Base-by-base conservation (phyloP, 2,797 vertebrate genomes). In the Sebastes alutus region DNA sequence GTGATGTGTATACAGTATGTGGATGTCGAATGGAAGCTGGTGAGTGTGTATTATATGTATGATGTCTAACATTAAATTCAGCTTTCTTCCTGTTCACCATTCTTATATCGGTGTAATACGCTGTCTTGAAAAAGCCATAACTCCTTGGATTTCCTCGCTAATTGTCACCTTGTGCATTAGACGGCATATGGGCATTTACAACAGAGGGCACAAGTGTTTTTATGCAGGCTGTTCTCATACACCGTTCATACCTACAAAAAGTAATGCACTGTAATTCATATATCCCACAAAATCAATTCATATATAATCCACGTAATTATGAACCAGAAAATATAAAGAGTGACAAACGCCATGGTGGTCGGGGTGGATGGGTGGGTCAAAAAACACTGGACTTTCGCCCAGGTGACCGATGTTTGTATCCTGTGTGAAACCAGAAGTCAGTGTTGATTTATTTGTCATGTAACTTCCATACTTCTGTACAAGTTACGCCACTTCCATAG, bases 41-140 rank as follows among this genome's bases (percentile, higher is more conserved):
- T 80, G 56, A 46, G 67, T 87, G 71, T 81, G 55, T 68, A 5
- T 81, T 30, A 35, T 49, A 20, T 49, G 25, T 69, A 62, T 59
- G 27, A 82, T 77, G 64, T 81, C 67, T 66, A 78, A 83, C 68
- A 76, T 68, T 81, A 80, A 81, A 69, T 46, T 63, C 46, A 55
- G 32, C 60, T 63, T 87, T 66, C 25, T 38, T n/a, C 35, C 49
- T 16, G 1, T 69, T 16, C 38, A 29, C 30, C 9, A 20, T 38
- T 77, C 20, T 67, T 20, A 25, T 58, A 55, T n/a, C 59, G 6
- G 18, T 42, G 6, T 16, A 58, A 64, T 4, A 33, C 9, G 64
- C 1, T 70, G 18, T 71, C 10, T 33, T 74, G 12, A 5, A 64
- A 75, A 58, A 79, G 3, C 13, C 25, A 10, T 7, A 9, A 52